Evolutionary conservation across 2,113 vertebrate species (phyloP).

Genomic region (Passer montanus): DNA sequence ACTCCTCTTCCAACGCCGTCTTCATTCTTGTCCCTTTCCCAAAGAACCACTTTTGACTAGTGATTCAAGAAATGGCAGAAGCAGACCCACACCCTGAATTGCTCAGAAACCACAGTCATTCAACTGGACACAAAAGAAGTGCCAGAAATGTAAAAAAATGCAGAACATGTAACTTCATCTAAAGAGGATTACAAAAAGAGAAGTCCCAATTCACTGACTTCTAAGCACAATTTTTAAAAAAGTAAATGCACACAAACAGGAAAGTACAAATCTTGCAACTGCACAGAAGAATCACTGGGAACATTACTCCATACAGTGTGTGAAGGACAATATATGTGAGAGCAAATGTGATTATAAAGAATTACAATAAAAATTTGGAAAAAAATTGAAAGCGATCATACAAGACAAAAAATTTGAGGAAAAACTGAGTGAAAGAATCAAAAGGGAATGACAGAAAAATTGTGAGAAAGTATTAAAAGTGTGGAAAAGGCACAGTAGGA

Average conservation of each 20-base stretch:
- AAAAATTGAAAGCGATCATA: not conserved
- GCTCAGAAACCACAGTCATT: not conserved
- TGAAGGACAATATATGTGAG: not conserved
- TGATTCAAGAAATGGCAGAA: not conserved
- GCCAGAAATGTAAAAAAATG: not conserved
- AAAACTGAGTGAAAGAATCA: not conserved
- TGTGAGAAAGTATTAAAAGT: not conserved
- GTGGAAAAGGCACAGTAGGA: not conserved
- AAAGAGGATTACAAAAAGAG: not conserved
- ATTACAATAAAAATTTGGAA: not conserved
- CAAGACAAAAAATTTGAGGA: not conserved
- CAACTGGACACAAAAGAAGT: not conserved
- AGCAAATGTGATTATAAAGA: not conserved
- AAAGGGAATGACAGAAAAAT: not conserved
- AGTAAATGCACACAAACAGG: not conserved
- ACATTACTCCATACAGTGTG: not conserved
- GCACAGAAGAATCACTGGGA: not conserved
- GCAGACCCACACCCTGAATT: not conserved
- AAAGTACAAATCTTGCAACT: not conserved
- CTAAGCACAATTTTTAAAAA: not conserved
- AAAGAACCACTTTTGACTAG: not conserved
- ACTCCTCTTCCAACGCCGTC: not conserved
- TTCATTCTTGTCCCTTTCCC: not conserved
- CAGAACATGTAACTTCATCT: not conserved
- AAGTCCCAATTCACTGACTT: not conserved